These are phyloP conservation scores for Hippolais icterina DNA, from an alignment of 2,113 vertebrate genomes.

Conservation along the genomic window DNA sequence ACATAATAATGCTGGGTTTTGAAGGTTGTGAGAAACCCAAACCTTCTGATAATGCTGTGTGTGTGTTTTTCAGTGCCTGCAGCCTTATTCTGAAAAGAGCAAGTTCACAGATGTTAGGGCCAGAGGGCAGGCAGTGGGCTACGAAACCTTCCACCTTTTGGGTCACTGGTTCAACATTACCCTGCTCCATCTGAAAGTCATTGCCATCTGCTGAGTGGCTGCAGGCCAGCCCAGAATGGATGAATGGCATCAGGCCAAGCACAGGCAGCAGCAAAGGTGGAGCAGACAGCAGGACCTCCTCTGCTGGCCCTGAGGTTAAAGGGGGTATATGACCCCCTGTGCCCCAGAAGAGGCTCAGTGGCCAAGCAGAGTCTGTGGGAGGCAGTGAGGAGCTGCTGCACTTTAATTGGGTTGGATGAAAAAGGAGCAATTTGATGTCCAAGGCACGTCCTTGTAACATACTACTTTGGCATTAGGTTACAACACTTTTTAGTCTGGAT, in stretches of 20 bases:
- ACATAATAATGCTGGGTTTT: neutral
- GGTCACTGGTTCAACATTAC: constrained; percentile 22
- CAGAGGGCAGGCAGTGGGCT: constrained; percentile 22
- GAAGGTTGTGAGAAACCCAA: neutral
- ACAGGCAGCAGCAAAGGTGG: neutral
- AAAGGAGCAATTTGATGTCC: neutral
- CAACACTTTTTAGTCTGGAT: accelerated
- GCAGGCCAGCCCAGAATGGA: neutral
- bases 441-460: accelerated
- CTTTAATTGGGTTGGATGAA: neutral
- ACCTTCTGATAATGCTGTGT: neutral
- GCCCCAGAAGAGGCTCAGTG: neutral
- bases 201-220: constrained; percentile 55
- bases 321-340: neutral
- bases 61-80: constrained; percentile 7
- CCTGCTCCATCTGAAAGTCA: constrained; percentile 31
- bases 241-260: neutral
- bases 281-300: neutral
- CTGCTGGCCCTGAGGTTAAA: neutral
- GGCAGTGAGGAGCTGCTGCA: neutral
- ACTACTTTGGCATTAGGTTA: neutral
- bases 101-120: constrained; percentile 40
- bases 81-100: constrained; percentile 3
- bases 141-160: constrained; percentile 14
- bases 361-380: neutral